Conservation (phyloP, 2,888 invertebrate genomes). For the Athetis lepigone region DNA sequence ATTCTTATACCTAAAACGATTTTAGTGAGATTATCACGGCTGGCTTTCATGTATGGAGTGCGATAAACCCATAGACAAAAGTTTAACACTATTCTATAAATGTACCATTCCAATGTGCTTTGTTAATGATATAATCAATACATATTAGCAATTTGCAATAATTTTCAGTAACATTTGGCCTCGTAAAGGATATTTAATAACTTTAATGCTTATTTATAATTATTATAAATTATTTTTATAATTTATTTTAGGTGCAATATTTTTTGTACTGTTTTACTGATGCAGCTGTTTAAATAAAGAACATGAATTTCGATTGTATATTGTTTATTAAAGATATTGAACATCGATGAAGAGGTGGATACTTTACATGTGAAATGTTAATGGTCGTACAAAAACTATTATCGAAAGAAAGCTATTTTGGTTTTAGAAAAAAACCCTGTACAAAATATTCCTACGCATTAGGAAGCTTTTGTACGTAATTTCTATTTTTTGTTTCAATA, state of each 20-base stretch:
- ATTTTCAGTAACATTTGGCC: conserved; percentile 53
- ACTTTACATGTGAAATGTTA: no score
- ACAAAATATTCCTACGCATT: no score
- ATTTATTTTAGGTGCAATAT: conserved; percentile 65
- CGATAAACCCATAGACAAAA: conserved; percentile 34
- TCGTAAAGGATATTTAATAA: conserved; percentile 61
- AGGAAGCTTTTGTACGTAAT: no score
- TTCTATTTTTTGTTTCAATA: no score
- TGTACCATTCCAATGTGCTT: conserved; percentile 68
- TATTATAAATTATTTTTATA: conserved; percentile 63
- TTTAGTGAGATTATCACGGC: conserved; percentile 81
- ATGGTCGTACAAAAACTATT: no score
- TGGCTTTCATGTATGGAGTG: conserved; percentile 74
- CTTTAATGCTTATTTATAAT: conserved; percentile 60
- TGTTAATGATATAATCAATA: conserved; percentile 60
- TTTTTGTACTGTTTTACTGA: conserved; percentile 51
- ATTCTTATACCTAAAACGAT: conserved; percentile 68
- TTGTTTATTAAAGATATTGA: background rate
- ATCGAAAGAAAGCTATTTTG: no score
- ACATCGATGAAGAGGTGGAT: background rate
- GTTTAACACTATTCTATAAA: conserved; percentile 52
- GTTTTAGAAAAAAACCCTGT: no score
- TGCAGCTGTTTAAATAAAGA: conserved; percentile 47
- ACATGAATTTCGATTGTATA: conserved; percentile 38
- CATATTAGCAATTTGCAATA: conserved; percentile 56